Percentiles rank a stretch among this genome's conserved stretches.
Conservation (phyloP, 2,113 vertebrate species). For the Motacilla tschutschensis region DNA sequence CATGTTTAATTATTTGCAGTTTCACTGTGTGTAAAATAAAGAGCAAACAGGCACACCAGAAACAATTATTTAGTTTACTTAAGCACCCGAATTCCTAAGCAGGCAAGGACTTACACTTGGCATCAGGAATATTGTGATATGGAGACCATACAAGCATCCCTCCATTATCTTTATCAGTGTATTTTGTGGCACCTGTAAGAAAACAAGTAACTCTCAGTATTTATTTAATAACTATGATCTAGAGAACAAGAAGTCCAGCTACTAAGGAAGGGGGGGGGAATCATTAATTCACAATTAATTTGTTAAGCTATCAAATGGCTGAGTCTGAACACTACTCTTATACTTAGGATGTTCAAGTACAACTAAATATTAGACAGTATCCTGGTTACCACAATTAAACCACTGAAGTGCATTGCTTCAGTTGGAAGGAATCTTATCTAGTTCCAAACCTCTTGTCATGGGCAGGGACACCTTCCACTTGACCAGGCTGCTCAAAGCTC, state of each 20-base stretch:
- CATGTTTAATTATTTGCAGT: background rate
- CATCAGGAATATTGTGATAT: conserved; percentile 86
- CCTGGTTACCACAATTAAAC: background rate
- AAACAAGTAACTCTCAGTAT: conserved; percentile 44
- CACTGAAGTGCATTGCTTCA: background rate
- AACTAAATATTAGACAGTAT: background rate
- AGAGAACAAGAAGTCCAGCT: background rate
- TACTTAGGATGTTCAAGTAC: background rate
- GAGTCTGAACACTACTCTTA: background rate
- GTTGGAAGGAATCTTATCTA: background rate
- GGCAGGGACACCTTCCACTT: background rate
- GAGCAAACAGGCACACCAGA: background rate
- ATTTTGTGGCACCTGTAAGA: conserved; percentile 87
- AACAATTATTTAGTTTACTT: background rate
- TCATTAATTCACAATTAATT: background rate
- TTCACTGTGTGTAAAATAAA: background rate
- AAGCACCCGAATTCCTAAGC: background rate
- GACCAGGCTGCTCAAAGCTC: background rate
- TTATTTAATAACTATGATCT: background rate
- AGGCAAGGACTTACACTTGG: conserved; percentile 83
- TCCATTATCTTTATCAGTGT: conserved; percentile 91
- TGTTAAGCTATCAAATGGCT: background rate
- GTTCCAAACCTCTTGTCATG: background rate
- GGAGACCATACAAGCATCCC: conserved; percentile 98
- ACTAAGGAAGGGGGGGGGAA: background rate